Conservation (phyloP, 1,140 invertebrate genomes). For the Aphidius ervi region DNA sequence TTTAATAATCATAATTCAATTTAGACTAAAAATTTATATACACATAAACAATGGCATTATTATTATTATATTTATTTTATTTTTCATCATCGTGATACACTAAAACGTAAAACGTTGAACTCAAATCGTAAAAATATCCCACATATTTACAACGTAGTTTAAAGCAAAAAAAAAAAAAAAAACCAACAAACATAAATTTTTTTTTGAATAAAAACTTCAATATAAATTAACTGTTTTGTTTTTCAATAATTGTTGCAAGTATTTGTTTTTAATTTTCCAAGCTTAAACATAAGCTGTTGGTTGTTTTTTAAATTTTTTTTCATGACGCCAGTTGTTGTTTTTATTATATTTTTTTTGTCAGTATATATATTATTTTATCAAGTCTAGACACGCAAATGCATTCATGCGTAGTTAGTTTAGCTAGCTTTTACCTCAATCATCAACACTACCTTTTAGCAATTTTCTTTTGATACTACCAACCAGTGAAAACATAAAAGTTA, state of each 20-base stretch:
- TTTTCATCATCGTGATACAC: constrained; percentile 21
- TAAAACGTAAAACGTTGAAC: constrained; percentile 38
- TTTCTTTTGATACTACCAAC: constrained; percentile 17
- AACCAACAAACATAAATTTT: no score
- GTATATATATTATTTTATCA: constrained; percentile 54
- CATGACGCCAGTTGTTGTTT: constrained; percentile 32
- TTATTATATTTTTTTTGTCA: constrained; percentile 42
- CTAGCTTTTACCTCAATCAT: constrained; percentile 29
- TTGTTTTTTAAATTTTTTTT: neutral
- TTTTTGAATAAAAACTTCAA: no score
- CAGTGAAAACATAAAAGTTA: constrained; percentile 8
- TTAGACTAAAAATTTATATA: no score
- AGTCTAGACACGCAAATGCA: constrained; percentile 53
- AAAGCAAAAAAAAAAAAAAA: no score
- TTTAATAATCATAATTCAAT: no score
- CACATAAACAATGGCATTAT: neutral
- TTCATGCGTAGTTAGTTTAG: constrained; percentile 44
- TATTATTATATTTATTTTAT: neutral
- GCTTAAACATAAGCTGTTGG: no score
- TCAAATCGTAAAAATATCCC: constrained; percentile 48
- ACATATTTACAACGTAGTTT: constrained; percentile 3
- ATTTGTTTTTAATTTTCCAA: no score
- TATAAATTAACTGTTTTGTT: no score
- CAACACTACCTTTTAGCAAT: constrained; percentile 15
- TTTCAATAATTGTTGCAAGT: no score